A percentile compares a stretch with the other conserved stretches of the same genome.
Evolutionary conservation across 1,140 invertebrate genomes (phyloP).

Genomic region (Antheraea mylitta): DNA sequence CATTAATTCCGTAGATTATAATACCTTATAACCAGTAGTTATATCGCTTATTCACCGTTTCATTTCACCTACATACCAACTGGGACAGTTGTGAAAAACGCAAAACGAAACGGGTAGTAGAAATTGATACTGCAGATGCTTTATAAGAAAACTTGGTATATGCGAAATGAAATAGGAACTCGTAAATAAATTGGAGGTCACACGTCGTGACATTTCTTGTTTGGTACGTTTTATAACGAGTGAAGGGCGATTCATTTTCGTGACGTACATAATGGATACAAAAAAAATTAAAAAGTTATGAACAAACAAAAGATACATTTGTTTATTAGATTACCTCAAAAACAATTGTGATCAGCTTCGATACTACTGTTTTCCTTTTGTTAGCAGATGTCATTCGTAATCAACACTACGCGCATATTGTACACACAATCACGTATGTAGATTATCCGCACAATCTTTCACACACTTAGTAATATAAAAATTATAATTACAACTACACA

Average conservation of each 20-base stretch:
- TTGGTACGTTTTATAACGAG: conserved; percentile 33
- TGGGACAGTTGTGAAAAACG: conserved; percentile 29
- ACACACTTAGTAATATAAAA: conserved; percentile 11
- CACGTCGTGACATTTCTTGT: conserved; percentile 60
- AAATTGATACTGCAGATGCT: not conserved
- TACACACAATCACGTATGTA: conserved; percentile 43
- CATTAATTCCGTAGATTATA: not conserved
- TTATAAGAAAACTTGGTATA: conserved; percentile 8
- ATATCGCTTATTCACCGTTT: conserved; percentile 52
- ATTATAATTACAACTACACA: conserved; percentile 11
- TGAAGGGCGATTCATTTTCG: conserved; percentile 41
- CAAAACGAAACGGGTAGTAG: not conserved
- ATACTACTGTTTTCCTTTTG: conserved; percentile 59
- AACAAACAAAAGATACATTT: not conserved
- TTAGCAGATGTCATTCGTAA: conserved; percentile 73
- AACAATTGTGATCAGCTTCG: conserved; percentile 27
- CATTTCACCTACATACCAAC: conserved; percentile 53
- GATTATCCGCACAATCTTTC: conserved; percentile 30
- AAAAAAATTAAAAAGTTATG: not conserved
- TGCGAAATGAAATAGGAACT: conserved; percentile 34
- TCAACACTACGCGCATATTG: conserved; percentile 73
- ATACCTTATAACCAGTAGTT: conserved; percentile 19
- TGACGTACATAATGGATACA: conserved; percentile 11
- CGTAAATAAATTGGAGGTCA: conserved; percentile 57
- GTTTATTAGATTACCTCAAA: conserved; percentile 29